A percentile compares a stretch with the other conserved stretches of the same genome.
These are phyloP conservation scores for Thymelicus sylvestris DNA, from an alignment of 2,888 invertebrate species.

Conservation along the genomic window DNA sequence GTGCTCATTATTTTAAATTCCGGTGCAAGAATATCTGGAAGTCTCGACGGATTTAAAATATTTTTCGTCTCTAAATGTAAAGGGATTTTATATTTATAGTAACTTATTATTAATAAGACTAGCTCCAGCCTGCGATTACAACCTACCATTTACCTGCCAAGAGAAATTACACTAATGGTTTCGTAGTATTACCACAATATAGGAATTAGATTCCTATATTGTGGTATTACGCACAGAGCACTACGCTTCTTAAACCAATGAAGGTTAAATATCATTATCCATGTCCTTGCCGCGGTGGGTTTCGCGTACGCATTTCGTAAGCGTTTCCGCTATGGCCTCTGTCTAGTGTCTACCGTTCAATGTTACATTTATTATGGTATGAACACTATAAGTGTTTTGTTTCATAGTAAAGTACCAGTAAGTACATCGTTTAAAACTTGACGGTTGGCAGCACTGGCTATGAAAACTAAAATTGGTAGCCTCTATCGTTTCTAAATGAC, in stretches of 20 bases:
- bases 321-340: conserved; percentile 3
- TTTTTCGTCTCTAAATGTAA: too few relatives aligned
- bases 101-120: too few relatives aligned
- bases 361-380: conserved; percentile 1
- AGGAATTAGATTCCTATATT: too few relatives aligned
- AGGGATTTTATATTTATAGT: too few relatives aligned
- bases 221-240: not conserved
- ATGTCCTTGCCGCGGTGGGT: conserved; percentile 4
- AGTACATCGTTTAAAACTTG: too few relatives aligned
- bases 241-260: not conserved
- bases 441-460: too few relatives aligned
- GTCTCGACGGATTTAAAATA: not conserved
- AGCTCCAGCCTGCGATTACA: too few relatives aligned
- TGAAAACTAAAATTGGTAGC: too few relatives aligned
- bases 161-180: too few relatives aligned
- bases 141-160: too few relatives aligned
- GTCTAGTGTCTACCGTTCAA: not conserved
- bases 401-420: too few relatives aligned
- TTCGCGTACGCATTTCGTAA: conserved; percentile 11
- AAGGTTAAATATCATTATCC: not conserved
- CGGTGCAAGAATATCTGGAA: not conserved
- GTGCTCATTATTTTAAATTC: conserved; percentile 18
- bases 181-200: not conserved
- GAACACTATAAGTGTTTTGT: not conserved
- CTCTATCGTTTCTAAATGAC: too few relatives aligned